Percentiles rank a stretch among this genome's conserved stretches.
Evolutionary conservation across 1,140 invertebrate genomes (phyloP).

Genomic region (Colletes latitarsis): DNA sequence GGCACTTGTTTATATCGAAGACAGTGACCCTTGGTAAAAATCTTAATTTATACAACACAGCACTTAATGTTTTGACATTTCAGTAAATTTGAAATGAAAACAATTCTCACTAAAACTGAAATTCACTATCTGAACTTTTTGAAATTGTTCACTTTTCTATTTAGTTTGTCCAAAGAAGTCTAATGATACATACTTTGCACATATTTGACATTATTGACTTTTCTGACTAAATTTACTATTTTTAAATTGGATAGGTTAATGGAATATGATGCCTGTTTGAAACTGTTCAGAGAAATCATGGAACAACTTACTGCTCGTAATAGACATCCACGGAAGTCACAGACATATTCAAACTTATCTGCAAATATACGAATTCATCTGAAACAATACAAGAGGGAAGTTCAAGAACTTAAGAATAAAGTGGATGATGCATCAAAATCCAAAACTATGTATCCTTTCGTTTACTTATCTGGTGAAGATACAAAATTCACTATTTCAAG

Average conservation of each 20-base stretch:
- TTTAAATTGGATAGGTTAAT: conserved; percentile 80
- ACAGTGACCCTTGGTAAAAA: conserved; percentile 78
- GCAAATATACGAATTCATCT: conserved; percentile 83
- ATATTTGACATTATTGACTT: no score
- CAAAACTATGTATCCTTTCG: conserved; percentile 82
- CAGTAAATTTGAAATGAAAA: neutral
- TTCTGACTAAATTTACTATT: no score
- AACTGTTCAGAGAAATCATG: conserved; percentile 84
- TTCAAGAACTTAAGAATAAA: conserved; percentile 83
- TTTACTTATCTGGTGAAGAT: neutral
- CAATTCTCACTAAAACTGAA: no score
- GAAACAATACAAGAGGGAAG: conserved; percentile 84
- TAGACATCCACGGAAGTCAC: conserved; percentile 79
- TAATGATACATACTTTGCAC: no score
- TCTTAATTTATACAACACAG: neutral
- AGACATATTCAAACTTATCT: conserved; percentile 82
- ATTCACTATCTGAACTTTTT: no score
- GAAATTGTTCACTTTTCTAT: no score
- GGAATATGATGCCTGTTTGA: conserved; percentile 86
- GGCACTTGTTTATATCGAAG: conserved; percentile 77
- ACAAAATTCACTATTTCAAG: neutral
- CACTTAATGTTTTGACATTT: neutral
- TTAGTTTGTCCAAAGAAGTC: no score
- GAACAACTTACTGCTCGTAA: conserved; percentile 83
- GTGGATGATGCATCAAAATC: conserved; percentile 79